phyloP scores from a whole-genome alignment of 2,888 invertebrate species.

The Dorcus parallelipipedus region DNA sequence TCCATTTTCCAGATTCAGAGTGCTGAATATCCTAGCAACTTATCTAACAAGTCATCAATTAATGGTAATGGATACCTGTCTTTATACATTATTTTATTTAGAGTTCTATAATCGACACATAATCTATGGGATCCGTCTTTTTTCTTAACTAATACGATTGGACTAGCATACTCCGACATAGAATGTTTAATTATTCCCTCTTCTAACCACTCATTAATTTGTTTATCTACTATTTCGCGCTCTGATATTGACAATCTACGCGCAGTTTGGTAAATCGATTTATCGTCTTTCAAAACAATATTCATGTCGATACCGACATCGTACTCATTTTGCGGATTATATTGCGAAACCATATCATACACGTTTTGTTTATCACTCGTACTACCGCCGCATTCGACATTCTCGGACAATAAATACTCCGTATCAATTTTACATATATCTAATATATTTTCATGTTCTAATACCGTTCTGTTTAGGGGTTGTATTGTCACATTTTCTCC shows the following conservation, averaged over 20 bases:
- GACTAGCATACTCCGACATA: slow-evolving; percentile 37
- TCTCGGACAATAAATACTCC: neutral
- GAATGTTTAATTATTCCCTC: slow-evolving; percentile 35
- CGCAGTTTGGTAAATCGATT: slow-evolving; percentile 29
- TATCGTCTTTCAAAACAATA: slow-evolving; percentile 33
- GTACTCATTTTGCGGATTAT: slow-evolving; percentile 24
- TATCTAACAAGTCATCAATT: slow-evolving; percentile 34
- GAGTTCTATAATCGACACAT: slow-evolving; percentile 42
- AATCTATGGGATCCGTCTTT: slow-evolving; percentile 30
- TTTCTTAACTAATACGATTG: slow-evolving; percentile 32
- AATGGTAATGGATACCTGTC: slow-evolving; percentile 31
- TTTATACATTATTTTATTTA: slow-evolving; percentile 36
- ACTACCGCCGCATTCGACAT: neutral
- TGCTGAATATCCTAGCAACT: slow-evolving; percentile 25
- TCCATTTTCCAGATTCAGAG: slow-evolving; percentile 17
- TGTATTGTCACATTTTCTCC: neutral
- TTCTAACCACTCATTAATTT: slow-evolving; percentile 34
- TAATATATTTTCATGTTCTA: neutral
- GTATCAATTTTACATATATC: neutral
- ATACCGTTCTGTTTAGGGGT: neutral
- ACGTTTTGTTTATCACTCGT: slow-evolving; percentile 10
- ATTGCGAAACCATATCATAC: slow-evolving; percentile 21
- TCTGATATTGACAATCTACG: slow-evolving; percentile 28
- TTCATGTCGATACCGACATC: slow-evolving; percentile 29
- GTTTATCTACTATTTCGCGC: slow-evolving; percentile 29